Conservation (phyloP, 1,140 invertebrate species). For the Epicauta chinensis region DNA sequence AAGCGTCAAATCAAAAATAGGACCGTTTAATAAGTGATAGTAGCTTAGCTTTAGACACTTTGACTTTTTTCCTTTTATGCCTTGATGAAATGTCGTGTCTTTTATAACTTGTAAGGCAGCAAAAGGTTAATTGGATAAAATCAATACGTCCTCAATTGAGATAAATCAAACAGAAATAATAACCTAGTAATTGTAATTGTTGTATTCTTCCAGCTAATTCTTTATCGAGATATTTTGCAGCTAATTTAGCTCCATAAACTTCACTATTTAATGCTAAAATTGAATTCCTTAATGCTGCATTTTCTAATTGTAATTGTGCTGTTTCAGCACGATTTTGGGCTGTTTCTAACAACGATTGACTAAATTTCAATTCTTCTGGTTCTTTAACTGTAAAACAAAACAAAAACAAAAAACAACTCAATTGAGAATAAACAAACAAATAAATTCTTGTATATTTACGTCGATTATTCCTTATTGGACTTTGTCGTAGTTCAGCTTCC, state of each 20-base stretch:
- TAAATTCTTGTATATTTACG: conserved; percentile 1
- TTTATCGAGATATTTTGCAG: conserved; percentile 82
- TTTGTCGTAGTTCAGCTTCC: conserved; percentile 41
- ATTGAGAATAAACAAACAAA: neutral
- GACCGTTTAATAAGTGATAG: too few relatives aligned
- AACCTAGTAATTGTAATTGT: conserved; percentile 72
- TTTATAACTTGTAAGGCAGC: too few relatives aligned
- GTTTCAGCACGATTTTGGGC: conserved; percentile 56
- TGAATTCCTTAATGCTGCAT: conserved; percentile 60
- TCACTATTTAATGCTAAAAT: conserved; percentile 71
- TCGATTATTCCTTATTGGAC: conserved; percentile 35
- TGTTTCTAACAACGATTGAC: conserved; percentile 39
- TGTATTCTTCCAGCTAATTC: conserved; percentile 82
- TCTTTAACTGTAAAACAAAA: conserved; percentile 21
- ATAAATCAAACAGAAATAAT: conserved; percentile 18
- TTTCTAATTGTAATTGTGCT: conserved; percentile 62
- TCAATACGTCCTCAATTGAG: too few relatives aligned
- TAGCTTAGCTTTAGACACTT: too few relatives aligned
- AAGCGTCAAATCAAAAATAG: too few relatives aligned
- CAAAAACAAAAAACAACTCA: neutral
- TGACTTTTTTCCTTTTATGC: too few relatives aligned
- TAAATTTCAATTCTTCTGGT: conserved; percentile 35
- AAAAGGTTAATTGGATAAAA: too few relatives aligned
- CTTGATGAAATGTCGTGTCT: too few relatives aligned
- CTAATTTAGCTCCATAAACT: conserved; percentile 73